A percentile compares a stretch with the other conserved stretches of the same genome.
phyloP scores from a whole-genome alignment of 2,888 invertebrate genomes.

The Stenolophus ochropezus region DNA sequence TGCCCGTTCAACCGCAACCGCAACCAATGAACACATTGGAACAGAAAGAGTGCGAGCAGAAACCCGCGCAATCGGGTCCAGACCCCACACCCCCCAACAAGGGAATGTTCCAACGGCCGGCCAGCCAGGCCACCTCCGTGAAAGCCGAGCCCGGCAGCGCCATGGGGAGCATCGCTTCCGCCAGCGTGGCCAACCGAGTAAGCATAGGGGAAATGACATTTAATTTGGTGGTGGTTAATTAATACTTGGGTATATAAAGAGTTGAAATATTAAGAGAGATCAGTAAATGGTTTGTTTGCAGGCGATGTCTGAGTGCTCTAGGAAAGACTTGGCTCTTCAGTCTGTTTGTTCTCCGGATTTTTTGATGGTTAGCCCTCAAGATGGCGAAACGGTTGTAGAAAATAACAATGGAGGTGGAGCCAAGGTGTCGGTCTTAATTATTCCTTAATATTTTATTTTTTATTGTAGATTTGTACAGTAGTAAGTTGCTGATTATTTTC shows the following conservation, averaged over 20 bases:
- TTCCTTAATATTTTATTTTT: conserved; percentile 38
- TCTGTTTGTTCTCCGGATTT: conserved; percentile 73
- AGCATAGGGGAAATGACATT: conserved; percentile 53
- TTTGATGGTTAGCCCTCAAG: conserved; percentile 71
- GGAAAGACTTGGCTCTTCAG: conserved; percentile 74
- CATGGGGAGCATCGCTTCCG: conserved; percentile 72
- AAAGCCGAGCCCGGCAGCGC: conserved; percentile 76
- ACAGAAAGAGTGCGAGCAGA: conserved; percentile 62
- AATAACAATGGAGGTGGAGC: conserved; percentile 60
- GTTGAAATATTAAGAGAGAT: conserved; percentile 3
- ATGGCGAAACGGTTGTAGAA: conserved; percentile 69
- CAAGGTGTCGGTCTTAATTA: conserved; percentile 49
- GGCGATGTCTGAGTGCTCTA: conserved; percentile 77
- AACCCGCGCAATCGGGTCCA: conserved; percentile 64
- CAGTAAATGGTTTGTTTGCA: conserved; percentile 66
- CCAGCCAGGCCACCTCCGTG: conserved; percentile 75
- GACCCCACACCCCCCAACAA: conserved; percentile 64
- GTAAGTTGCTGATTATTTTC: not conserved
- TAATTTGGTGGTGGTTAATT: not conserved
- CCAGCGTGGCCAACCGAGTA: conserved; percentile 72
- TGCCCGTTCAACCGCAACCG: conserved; percentile 63
- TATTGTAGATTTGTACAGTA: too few relatives aligned
- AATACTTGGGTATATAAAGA: not conserved
- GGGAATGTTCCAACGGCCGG: conserved; percentile 69
- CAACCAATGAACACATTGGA: conserved; percentile 59